Conservation (phyloP, 2,888 invertebrate species). For the Diadegma fenestrale region DNA sequence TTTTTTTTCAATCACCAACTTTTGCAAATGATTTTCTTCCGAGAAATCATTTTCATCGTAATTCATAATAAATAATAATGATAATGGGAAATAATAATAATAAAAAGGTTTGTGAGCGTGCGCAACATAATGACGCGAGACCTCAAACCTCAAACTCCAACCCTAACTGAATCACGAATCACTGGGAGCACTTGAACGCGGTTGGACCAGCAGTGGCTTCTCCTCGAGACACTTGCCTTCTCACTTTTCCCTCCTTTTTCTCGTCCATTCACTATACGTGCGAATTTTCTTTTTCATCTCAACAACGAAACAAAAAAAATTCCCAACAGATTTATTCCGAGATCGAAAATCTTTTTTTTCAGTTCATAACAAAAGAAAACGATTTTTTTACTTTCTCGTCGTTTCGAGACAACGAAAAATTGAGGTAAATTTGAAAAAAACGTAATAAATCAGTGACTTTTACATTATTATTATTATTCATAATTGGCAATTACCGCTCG, state of each 20-base stretch:
- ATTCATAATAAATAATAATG: slow-evolving; percentile 4
- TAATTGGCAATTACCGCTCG: not conserved
- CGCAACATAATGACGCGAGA: slow-evolving; percentile 82
- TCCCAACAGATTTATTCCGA: not conserved
- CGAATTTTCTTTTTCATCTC: slow-evolving; percentile 8
- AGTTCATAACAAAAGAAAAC: not conserved
- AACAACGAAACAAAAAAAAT: not conserved
- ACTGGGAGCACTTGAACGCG: slow-evolving; percentile 63
- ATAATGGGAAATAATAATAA: slow-evolving; percentile 6
- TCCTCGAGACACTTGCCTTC: slow-evolving; percentile 6
- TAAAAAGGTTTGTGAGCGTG: slow-evolving; percentile 54
- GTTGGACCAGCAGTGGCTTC: slow-evolving; percentile 65
- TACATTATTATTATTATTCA: not conserved
- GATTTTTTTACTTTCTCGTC: too few relatives aligned
- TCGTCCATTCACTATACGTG: slow-evolving; percentile 18
- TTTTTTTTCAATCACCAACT: too few relatives aligned
- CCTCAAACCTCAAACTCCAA: slow-evolving; percentile 82
- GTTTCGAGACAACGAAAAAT: not conserved
- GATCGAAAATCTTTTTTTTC: not conserved
- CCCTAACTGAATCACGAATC: slow-evolving; percentile 80
- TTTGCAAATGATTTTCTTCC: too few relatives aligned
- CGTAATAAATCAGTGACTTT: too few relatives aligned
- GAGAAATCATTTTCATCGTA: too few relatives aligned
- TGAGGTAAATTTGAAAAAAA: not conserved
- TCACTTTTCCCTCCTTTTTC: slow-evolving; percentile 26